These are phyloP conservation scores for Fopius arisanus DNA, from an alignment of 1,140 invertebrate genomes.

Conservation along the genomic window DNA sequence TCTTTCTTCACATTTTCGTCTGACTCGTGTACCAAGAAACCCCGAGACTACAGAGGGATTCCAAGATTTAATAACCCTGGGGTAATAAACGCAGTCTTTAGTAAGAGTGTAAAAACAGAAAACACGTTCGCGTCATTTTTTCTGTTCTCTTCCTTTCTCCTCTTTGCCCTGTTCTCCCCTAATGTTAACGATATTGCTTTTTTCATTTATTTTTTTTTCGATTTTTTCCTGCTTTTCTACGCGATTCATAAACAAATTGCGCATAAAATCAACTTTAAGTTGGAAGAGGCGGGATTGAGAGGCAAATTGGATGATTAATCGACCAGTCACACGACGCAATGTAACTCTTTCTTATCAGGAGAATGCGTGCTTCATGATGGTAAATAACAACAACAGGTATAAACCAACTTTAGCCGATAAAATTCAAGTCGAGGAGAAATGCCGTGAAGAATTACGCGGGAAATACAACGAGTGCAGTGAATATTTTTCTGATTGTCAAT, in stretches of 20 bases:
- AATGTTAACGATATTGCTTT: not conserved
- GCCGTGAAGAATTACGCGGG: not conserved
- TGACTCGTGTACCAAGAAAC: not conserved
- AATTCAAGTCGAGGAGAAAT: not conserved
- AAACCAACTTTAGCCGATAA: not conserved
- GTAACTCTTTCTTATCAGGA: constrained; percentile 45
- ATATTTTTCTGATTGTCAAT: too few species aligned
- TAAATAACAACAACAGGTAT: constrained; percentile 47
- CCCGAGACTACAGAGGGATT: constrained; percentile 39
- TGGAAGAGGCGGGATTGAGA: not conserved
- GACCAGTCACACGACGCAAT: constrained; percentile 40
- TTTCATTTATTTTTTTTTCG: not conserved
- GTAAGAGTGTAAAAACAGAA: not conserved
- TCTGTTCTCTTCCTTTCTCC: not conserved
- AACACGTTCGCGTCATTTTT: not conserved
- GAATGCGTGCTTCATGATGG: constrained; percentile 38
- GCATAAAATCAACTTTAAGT: not conserved
- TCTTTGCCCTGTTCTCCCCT: not conserved
- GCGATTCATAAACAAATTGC: not conserved
- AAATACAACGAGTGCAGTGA: too few species aligned
- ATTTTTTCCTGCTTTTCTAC: not conserved
- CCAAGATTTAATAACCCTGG: constrained; percentile 46
- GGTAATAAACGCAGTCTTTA: constrained; percentile 32
- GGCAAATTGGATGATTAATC: constrained; percentile 59
- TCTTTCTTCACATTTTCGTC: constrained; percentile 39